phyloP scores from a whole-genome alignment of 2,113 vertebrate genomes.

The Pseudorectes ferrugineus region DNA sequence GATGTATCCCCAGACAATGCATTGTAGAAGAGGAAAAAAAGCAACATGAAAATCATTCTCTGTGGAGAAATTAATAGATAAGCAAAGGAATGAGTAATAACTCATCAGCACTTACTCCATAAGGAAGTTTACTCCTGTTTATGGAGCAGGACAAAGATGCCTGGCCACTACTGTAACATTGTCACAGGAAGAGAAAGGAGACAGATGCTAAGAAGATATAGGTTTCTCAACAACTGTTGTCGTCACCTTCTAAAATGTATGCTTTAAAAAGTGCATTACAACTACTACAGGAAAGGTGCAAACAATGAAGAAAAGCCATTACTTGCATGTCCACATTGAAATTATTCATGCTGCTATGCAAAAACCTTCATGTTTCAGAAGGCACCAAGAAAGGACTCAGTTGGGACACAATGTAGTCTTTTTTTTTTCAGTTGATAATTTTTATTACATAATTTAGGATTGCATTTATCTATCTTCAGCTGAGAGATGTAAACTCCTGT shows the following conservation, averaged over 20 bases:
- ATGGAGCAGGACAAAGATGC: not conserved
- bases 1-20: not conserved
- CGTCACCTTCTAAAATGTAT: not conserved
- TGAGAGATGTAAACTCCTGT: not conserved
- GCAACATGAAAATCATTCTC: not conserved
- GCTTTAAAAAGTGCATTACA: not conserved
- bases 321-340: not conserved
- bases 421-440: not conserved
- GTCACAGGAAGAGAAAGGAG: not conserved
- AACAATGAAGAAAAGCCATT: not conserved
- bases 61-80: not conserved
- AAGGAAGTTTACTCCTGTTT: not conserved
- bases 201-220: not conserved
- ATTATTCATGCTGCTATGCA: not conserved
- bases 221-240: not conserved
- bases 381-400: not conserved
- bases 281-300: not conserved
- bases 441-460: not conserved
- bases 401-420: not conserved
- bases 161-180: fast-evolving
- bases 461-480: not conserved
- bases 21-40: not conserved
- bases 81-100: not conserved
- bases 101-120: not conserved
- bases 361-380: not conserved